Conservation (phyloP, 1,140 invertebrate genomes). For the Dermatophagoides farinae region DNA sequence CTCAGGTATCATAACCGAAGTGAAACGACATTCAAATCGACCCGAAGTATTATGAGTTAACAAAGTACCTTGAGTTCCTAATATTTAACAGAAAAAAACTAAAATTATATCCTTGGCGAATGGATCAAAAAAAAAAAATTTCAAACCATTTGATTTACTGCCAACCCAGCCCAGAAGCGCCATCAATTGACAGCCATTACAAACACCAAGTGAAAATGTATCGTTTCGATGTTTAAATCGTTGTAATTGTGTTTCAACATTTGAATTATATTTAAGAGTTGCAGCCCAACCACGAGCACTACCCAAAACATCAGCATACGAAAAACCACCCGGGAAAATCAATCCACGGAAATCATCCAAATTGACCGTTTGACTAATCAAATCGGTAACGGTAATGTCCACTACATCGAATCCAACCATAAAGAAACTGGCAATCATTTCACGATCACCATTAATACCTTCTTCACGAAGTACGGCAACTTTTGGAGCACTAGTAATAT, state of each 20-base stretch:
- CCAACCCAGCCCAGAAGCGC: slow-evolving; percentile 39
- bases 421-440: slow-evolving; percentile 85
- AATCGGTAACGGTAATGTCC: slow-evolving; percentile 77
- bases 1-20: slow-evolving; percentile 49
- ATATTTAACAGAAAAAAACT: background rate
- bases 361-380: slow-evolving; percentile 37
- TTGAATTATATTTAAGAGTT: slow-evolving; percentile 49
- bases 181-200: slow-evolving; percentile 94
- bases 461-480: slow-evolving; percentile 88
- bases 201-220: slow-evolving; percentile 87
- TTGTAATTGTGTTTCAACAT: slow-evolving; percentile 45
- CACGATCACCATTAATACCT: slow-evolving; percentile 86
- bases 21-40: slow-evolving; percentile 76
- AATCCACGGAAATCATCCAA: slow-evolving; percentile 65
- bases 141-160: background rate
- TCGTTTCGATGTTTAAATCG: slow-evolving; percentile 46
- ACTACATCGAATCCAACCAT: slow-evolving; percentile 73
- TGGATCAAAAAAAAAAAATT: background rate
- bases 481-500: slow-evolving; percentile 28
- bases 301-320: slow-evolving; percentile 89
- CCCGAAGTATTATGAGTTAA: slow-evolving; percentile 69
- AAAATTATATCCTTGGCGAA: background rate
- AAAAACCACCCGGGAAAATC: slow-evolving; percentile 90
- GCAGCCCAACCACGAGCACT: slow-evolving; percentile 93
- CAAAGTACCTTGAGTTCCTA: slow-evolving; percentile 36